Conservation (phyloP, 2,797 vertebrate species). For the Sebastes itinus region DNA sequence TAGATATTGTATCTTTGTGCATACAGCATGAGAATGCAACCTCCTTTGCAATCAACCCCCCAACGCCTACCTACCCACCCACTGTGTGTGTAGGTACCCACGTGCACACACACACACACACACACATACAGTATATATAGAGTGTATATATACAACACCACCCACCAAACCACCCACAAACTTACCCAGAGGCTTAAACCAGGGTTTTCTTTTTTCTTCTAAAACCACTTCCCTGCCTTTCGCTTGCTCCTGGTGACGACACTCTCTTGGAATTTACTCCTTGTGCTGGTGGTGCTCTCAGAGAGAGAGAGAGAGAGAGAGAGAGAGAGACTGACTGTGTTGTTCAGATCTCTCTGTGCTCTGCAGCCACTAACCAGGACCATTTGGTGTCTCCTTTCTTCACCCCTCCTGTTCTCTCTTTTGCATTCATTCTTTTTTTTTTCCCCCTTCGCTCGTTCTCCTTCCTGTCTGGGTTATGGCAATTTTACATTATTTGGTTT, state of each 20-base stretch:
- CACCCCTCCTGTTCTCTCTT: slow-evolving; percentile 38
- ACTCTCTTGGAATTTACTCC: slow-evolving; percentile 84
- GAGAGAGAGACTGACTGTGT: slow-evolving; percentile 63
- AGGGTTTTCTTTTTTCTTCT: slow-evolving; percentile 63
- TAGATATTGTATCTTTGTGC: neutral
- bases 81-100: neutral
- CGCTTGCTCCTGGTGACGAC: slow-evolving; percentile 80
- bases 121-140: slow-evolving; percentile 1
- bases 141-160: slow-evolving; percentile 42
- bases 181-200: slow-evolving; percentile 59
- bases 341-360: slow-evolving; percentile 66
- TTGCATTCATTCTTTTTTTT: slow-evolving; percentile 30
- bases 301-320: slow-evolving; percentile 66
- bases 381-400: slow-evolving; percentile 78
- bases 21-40: neutral
- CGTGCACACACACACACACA: neutral
- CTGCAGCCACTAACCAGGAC: slow-evolving; percentile 76
- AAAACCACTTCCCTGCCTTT: slow-evolving; percentile 83
- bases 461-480: slow-evolving; percentile 64
- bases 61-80: neutral
- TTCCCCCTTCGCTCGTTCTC: slow-evolving; percentile 23
- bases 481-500: slow-evolving; percentile 66
- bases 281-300: slow-evolving; percentile 72
- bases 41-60: neutral
- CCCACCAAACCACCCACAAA: slow-evolving; percentile 63